Evolutionary conservation across 2,797 vertebrate species (phyloP).

Genomic region (Pogonophryne albipinna): DNA sequence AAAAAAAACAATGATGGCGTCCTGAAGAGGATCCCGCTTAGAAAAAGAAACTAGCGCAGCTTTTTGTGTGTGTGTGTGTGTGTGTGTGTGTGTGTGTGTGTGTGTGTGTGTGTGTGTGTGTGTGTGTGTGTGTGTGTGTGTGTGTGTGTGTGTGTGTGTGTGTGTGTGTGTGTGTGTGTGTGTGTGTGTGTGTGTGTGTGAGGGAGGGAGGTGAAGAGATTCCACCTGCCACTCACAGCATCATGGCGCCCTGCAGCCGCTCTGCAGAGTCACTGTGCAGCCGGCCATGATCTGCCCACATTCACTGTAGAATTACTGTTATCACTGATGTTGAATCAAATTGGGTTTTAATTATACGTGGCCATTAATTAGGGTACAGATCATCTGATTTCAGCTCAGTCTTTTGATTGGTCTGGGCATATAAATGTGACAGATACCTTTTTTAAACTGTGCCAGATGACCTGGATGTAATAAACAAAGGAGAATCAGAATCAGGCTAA

Average conservation of each 20-base stretch:
- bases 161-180: too few relatives aligned
- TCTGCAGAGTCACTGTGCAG: conserved; percentile 36
- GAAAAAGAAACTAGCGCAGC: background rate
- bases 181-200: too few relatives aligned
- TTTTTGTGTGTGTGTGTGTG: conserved; percentile 1
- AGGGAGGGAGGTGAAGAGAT: conserved; percentile 1
- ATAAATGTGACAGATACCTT: background rate
- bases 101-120: conserved; percentile 16
- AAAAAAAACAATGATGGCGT: background rate
- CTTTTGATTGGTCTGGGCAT: background rate
- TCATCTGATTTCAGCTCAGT: conserved; percentile 1
- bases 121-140: too few relatives aligned
- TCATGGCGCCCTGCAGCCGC: conserved; percentile 35
- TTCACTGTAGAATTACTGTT: conserved; percentile 5
- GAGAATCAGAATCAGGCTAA: too few relatives aligned
- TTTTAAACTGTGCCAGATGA: background rate
- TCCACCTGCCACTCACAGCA: conserved; percentile 51
- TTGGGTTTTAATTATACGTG: background rate
- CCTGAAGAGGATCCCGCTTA: background rate
- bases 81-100: conserved; percentile 4
- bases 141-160: too few relatives aligned
- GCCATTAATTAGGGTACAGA: background rate
- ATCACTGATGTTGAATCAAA: background rate
- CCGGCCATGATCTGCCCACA: conserved; percentile 9
- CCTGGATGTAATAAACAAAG: background rate